phyloP scores from a whole-genome alignment of 2,113 vertebrate genomes.

The Xiphophorus hellerii region DNA sequence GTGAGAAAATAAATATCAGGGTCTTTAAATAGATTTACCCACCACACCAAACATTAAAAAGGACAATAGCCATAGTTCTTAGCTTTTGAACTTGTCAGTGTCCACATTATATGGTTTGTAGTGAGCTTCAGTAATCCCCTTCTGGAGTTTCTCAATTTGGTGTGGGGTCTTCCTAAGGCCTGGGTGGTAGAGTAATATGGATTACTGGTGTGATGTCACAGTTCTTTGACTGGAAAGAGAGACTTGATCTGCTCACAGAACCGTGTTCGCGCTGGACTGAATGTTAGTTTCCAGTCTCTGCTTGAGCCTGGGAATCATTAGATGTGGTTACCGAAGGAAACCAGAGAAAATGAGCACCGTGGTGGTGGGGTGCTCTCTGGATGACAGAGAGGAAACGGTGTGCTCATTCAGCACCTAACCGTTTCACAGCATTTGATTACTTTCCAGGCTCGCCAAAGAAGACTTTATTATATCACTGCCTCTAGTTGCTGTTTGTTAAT shows the following conservation, averaged over 20 bases:
- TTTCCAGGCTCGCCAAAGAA: conserved; percentile 49
- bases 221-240: conserved; percentile 66
- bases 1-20: background rate
- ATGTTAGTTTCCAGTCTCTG: conserved; percentile 63
- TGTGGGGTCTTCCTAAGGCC: conserved; percentile 59
- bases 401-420: conserved; percentile 54
- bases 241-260: conserved; percentile 45
- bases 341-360: conserved; percentile 68
- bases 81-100: conserved; percentile 36
- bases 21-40: background rate
- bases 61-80: background rate
- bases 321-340: conserved; percentile 67
- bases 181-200: conserved; percentile 65
- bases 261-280: conserved; percentile 48
- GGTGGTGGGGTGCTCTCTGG: conserved; percentile 49
- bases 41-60: background rate
- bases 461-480: conserved; percentile 54
- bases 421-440: conserved; percentile 52
- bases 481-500: conserved; percentile 47
- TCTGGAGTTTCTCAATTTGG: conserved; percentile 51
- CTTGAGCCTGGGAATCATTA: conserved; percentile 54
- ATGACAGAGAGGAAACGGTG: conserved; percentile 69
- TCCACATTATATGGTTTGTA: conserved; percentile 49
- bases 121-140: conserved; percentile 65
- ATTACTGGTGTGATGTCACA: conserved; percentile 69